Base-by-base conservation (phyloP, 2,797 vertebrate genomes). In the Coranthus polyacanthus region DNA sequence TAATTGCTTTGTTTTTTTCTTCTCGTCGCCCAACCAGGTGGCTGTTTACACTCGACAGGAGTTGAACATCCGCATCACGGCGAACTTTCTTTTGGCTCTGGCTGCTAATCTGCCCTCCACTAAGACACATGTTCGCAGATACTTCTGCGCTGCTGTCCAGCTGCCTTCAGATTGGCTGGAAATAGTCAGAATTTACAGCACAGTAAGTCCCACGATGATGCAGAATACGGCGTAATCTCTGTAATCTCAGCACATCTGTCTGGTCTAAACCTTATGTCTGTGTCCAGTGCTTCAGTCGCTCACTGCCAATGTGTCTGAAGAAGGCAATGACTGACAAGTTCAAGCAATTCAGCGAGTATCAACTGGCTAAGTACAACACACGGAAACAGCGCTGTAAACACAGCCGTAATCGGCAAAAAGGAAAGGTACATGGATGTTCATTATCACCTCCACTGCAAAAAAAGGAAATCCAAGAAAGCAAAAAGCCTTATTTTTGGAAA, bases 81-180 rank as follows among this genome's bases (percentile, higher is more conserved):
- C 96, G 10, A 97, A 96, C 89, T 94, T 93, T 75, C 63, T 97
- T 18, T 64, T 97, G 76, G 95, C 95, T 1, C 66, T 96, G 21
- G 94, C 96, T 5, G 94, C 95, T 66, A 87, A 72, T 60, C 86
- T 92, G 22, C 88, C 91, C 0, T 15, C 74, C 29, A 94, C 93
- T 42, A 96, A 95, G 58, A 86, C 91, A 0, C 91, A 97, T 13
- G 62, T 97, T 26, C 94, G 95, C 58, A 90, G 95, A n/a, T 98
- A 96, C 81, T 95, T 95, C 87, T 92, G 95, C 41, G 81, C 94
- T 0, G 86, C 94, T 0, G 88, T 96, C 1, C 95, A 95, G 85
- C 89, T 98, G 45, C 96, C 96, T 1, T 96, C 96, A 0, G 96
- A 98, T 41, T 98, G 96, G 96, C 92, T 96, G 73, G 95, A 97